Evolutionary conservation across 1,140 invertebrate genomes (phyloP), one percentile per base, ranked within the genome.

Genomic region (Zaprionus davidi): DNA sequence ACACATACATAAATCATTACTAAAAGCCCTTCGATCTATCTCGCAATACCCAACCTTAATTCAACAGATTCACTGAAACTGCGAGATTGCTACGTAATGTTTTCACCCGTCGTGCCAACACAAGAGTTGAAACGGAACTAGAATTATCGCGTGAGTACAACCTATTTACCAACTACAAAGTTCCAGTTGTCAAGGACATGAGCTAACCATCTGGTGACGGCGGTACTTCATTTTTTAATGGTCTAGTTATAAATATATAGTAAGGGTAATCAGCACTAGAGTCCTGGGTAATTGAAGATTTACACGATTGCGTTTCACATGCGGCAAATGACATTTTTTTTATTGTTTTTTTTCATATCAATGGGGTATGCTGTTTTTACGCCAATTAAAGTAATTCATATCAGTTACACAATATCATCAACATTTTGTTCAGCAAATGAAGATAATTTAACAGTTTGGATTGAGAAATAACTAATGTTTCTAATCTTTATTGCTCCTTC

Each of bases 1-100:
- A 34, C 31, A 53, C 51, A 55, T 34, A 41, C 34, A 51, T 63
- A 22, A 60, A 17, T 44, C 36, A 57, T 31, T 63, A 73, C 63
- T 59, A 56, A 68, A 63, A 46, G 57, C 24, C 62, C 76, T 64
- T 17, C 17, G 68, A 58, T 38, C 55, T 26, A n/a, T 31, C 31
- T n/a, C 26, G 53, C 53, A 56, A 56, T 56, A n/a, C 55, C 64
- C 24, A 17, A 75, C 75, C 90, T 79, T 77, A 83, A 87, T 82
- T 80, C 95, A 95, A 79, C 96, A 98, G 98, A 96, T 96, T 98
- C 93, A 98, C 97, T 94, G 98, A 99, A 95, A 98, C 97, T 81
- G 98, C 98, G 86, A 95, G 98, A 85, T 95, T 99, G 91, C 95
- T 99, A 93, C 97, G 97, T 94, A 98, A 96, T 95, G 97, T 98